phyloP scores from a whole-genome alignment of 2,113 vertebrate genomes.

The Mungos mungo region DNA sequence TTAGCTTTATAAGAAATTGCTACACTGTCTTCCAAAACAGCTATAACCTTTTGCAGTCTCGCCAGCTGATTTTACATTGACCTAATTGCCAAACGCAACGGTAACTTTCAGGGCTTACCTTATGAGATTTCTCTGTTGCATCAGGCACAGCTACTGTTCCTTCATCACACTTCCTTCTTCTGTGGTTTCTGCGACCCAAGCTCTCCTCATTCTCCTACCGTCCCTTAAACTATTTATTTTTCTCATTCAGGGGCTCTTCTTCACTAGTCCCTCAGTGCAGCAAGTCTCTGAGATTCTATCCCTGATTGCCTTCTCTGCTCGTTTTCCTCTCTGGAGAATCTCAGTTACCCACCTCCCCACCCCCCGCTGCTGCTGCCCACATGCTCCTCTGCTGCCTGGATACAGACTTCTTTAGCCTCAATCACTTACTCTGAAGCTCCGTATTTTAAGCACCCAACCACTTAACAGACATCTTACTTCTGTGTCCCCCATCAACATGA shows the following conservation, averaged over 20 bases:
- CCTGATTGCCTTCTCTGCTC: neutral
- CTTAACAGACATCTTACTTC: neutral
- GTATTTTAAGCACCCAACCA: conserved; percentile 4
- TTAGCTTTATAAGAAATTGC: neutral
- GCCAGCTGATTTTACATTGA: neutral
- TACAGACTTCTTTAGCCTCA: conserved; percentile 29
- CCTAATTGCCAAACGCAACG: neutral
- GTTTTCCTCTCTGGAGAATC: neutral
- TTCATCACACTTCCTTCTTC: neutral
- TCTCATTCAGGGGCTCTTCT: neutral
- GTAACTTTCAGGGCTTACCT: neutral
- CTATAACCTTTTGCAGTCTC: neutral
- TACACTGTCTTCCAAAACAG: neutral
- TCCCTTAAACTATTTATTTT: neutral
- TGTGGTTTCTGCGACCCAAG: neutral
- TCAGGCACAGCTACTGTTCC: neutral
- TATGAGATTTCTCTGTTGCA: neutral
- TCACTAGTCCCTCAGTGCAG: neutral
- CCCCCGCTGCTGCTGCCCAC: conserved; percentile 21
- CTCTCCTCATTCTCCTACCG: neutral
- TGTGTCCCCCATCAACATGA: neutral
- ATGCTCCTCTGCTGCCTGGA: conserved; percentile 50
- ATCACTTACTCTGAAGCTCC: conserved; percentile 10
- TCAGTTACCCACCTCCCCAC: neutral
- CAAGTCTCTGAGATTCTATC: neutral